Conservation (phyloP, 1,140 invertebrate species). For the Lysiphlebus fabarum region DNA sequence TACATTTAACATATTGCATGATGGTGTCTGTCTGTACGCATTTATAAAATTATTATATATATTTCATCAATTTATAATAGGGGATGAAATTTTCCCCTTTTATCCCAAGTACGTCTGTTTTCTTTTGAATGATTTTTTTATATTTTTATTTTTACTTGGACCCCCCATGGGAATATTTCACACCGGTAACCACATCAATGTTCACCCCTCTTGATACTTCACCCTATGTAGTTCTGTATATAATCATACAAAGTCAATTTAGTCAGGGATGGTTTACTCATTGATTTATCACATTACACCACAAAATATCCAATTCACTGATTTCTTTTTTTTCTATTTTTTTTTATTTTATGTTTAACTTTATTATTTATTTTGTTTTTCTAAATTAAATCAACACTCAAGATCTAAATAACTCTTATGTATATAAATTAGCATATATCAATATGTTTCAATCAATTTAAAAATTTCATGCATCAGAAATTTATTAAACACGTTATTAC, state of each 20-base stretch:
- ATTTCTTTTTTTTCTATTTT: too few species aligned
- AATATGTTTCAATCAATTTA: too few species aligned
- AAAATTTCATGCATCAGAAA: too few species aligned
- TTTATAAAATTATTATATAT: too few species aligned
- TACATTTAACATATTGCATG: neutral
- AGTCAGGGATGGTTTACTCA: conserved; percentile 52
- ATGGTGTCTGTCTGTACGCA: too few species aligned
- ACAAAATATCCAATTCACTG: too few species aligned
- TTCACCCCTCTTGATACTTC: conserved; percentile 19
- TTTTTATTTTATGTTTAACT: too few species aligned
- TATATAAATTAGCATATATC: too few species aligned
- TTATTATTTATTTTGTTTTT: conserved; percentile 2
- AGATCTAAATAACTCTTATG: too few species aligned
- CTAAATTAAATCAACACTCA: neutral
- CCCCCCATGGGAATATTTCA: conserved; percentile 57
- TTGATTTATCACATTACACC: conserved; percentile 45
- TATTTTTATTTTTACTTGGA: conserved; percentile 22
- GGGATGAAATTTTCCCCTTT: neutral
- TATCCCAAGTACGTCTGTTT: too few species aligned
- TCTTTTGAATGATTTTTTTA: too few species aligned
- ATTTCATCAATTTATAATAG: conserved; percentile 2
- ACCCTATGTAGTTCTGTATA: conserved; percentile 30
- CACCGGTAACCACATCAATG: conserved; percentile 54
- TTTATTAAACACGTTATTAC: too few species aligned
- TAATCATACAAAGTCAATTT: conserved; percentile 52